Evolutionary conservation across 2,888 invertebrate genomes (phyloP), one percentile per base, ranked within the genome.

Genomic region (Aethes cnicana): DNA sequence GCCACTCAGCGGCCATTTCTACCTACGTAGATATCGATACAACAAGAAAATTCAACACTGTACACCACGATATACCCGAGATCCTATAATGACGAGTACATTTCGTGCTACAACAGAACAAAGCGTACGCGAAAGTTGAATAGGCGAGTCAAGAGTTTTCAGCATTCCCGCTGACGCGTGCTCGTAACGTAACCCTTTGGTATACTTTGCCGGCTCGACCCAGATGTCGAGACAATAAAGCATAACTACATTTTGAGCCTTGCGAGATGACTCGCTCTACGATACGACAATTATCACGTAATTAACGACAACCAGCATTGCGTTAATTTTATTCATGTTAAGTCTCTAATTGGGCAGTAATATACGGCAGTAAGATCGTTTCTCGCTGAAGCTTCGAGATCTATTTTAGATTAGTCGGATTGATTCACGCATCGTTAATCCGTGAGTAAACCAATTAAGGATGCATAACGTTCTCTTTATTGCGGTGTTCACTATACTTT

Each of bases 141-240:
- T 52, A 44, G n/a, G 43, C 44, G 14, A 26, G 18, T 39, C 52
- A 39, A 52, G 52, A 44, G 52, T 41, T 47, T 50, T 47, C 23
- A 33, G 49, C 49, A 41, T 35, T 54, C 44, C 36, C 33, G 33
- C 47, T 28, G 41, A 53, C 56, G 16, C 50, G 32, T n/a, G n/a
- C n/a, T n/a, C 55, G 33, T 52, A 53, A 39, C 25, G 23, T 30
- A 58, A 62, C 54, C 60, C 62, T 64, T 63, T 68, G 66, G 62
- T 65, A 58, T 66, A 68, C 69, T 66, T 72, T 65, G 63, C 66
- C 68, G 67, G 59, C 81, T 81, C 77, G 82, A 84, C 85, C 86
- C 58, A 85, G 71, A 71, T 69, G 69, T 67, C 63, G 67, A 64
- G 68, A 68, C 69, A 72, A 71, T 69, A 71, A 69, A 66, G 64